These are phyloP conservation scores for Dasypogon diadema DNA, from an alignment of 2,888 invertebrate species.

Conservation along the genomic window DNA sequence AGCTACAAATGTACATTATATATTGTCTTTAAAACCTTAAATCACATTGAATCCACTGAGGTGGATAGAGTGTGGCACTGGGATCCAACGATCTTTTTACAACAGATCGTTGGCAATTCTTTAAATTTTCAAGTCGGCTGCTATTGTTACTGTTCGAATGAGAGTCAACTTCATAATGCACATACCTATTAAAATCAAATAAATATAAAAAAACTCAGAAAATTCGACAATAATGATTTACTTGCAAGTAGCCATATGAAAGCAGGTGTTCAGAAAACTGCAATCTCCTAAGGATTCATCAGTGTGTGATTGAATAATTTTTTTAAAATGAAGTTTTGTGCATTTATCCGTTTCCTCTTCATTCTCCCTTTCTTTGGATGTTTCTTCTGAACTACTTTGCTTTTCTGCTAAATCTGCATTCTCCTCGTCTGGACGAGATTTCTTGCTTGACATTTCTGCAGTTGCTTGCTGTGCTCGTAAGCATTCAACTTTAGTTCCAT, in stretches of 20 bases:
- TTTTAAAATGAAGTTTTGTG: constrained; percentile 94
- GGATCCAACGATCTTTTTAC: constrained; percentile 66
- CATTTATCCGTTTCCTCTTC: constrained; percentile 72
- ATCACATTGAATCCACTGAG: constrained; percentile 98
- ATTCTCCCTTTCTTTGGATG: constrained; percentile 60
- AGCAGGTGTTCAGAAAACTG: constrained; percentile 97
- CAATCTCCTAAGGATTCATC: constrained; percentile 96
- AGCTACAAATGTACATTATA: not conserved
- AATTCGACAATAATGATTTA: constrained; percentile 63
- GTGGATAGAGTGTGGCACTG: constrained; percentile 81
- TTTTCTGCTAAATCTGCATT: constrained; percentile 51
- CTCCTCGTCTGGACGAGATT: constrained; percentile 57
- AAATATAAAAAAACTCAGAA: not conserved
- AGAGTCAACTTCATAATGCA: constrained; percentile 96
- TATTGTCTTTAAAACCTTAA: constrained; percentile 74
- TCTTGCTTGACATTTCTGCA: constrained; percentile 66
- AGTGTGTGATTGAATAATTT: constrained; percentile 95
- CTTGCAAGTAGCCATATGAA: constrained; percentile 99
- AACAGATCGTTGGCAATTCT: constrained; percentile 37
- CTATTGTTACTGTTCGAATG: constrained; percentile 66
- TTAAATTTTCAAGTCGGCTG: constrained; percentile 57
- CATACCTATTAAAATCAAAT: constrained; percentile 75
- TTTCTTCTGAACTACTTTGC: constrained; percentile 57
- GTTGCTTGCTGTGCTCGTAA: constrained; percentile 69
- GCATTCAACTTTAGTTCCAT: constrained; percentile 94